Evolutionary conservation across 2,888 invertebrate genomes (phyloP).

Genomic region (Nephrotoma guestfalica): DNA sequence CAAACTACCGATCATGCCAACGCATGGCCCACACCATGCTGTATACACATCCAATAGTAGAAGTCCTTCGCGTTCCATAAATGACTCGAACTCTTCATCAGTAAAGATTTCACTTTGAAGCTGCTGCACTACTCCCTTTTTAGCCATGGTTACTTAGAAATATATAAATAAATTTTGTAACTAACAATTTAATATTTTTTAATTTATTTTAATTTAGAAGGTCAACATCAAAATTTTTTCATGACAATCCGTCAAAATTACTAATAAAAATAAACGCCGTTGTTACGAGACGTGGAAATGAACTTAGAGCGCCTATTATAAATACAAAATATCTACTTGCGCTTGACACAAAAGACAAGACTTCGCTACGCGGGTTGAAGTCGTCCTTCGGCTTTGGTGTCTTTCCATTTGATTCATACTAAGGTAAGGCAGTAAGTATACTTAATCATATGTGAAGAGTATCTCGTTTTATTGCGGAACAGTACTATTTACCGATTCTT

Average conservation of each 20-base stretch:
- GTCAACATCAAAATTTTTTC: background rate
- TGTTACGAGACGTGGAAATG: background rate
- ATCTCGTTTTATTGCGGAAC: no score
- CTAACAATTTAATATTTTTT: no score
- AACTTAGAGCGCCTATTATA: background rate
- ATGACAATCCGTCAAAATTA: background rate
- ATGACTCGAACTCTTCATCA: constrained; percentile 75
- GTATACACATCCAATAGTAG: constrained; percentile 76
- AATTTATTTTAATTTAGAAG: no score
- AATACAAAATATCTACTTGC: no score
- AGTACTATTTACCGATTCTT: no score
- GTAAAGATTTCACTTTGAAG: constrained; percentile 65
- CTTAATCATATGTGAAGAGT: no score
- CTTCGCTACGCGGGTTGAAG: no score
- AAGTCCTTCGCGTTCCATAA: constrained; percentile 59
- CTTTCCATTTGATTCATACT: no score
- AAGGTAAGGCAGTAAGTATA: no score
- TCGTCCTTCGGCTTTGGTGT: no score
- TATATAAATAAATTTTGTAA: no score
- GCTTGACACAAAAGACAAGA: no score
- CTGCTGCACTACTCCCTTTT: constrained; percentile 62
- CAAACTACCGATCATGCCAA: constrained; percentile 68
- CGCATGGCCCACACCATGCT: constrained; percentile 84
- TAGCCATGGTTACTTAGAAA: constrained; percentile 37
- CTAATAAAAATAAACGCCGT: background rate